phyloP scores from a whole-genome alignment of 2,888 invertebrate species.

The Hylaea fasciaria region DNA sequence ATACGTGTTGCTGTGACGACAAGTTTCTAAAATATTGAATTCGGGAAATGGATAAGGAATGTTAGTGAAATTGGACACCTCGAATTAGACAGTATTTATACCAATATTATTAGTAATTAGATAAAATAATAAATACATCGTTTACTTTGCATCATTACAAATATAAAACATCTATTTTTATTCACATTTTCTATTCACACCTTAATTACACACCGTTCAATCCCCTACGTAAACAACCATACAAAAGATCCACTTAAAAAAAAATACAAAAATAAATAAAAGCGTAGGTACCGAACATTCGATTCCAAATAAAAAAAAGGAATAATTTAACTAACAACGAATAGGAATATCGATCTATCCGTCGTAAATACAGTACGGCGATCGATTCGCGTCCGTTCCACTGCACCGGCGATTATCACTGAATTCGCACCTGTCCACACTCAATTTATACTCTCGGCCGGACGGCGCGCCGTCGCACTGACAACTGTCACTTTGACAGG shows the following conservation, averaged over 20 bases:
- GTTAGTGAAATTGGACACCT: constrained; percentile 1
- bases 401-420: constrained; percentile 50
- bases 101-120: constrained; percentile 1
- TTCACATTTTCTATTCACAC: constrained; percentile 3
- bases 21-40: too few species aligned
- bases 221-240: neutral
- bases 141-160: constrained; percentile 22
- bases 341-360: constrained; percentile 62
- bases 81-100: neutral
- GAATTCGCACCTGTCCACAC: constrained; percentile 45
- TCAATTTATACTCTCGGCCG: constrained; percentile 25
- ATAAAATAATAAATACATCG: constrained; percentile 31
- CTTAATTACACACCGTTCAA: constrained; percentile 5
- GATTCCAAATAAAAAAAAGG: constrained; percentile 20
- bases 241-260: constrained; percentile 14
- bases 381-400: constrained; percentile 29
- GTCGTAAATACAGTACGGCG: constrained; percentile 59
- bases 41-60: neutral
- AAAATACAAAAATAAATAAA: constrained; percentile 36
- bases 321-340: constrained; percentile 48
- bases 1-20: too few species aligned
- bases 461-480: constrained; percentile 37
- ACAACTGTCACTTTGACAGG: constrained; percentile 23
- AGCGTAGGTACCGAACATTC: constrained; percentile 27
- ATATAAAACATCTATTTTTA: constrained; percentile 18